phyloP scores from a whole-genome alignment of 1,140 invertebrate species.

The Drosophila bocqueti region DNA sequence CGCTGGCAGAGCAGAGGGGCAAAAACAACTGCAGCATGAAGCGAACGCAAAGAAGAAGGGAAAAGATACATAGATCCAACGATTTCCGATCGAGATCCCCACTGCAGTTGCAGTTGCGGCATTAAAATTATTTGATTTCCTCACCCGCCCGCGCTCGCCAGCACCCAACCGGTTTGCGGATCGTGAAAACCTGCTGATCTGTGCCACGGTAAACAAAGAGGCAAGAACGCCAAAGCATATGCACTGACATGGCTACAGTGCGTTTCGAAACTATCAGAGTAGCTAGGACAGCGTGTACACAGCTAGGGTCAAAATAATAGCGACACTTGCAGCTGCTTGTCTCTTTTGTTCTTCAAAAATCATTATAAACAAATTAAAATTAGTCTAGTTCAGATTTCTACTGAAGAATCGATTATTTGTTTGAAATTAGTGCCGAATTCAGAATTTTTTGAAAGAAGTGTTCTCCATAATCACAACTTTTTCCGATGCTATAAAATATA shows the following conservation, averaged over 20 bases:
- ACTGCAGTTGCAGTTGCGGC: slow-evolving; percentile 23
- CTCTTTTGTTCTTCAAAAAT: too few species aligned
- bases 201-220: slow-evolving; percentile 43
- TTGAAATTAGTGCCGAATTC: too few species aligned
- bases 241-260: slow-evolving; percentile 5
- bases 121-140: slow-evolving; percentile 40
- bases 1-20: slow-evolving; percentile 3
- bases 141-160: slow-evolving; percentile 1
- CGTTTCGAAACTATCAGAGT: slow-evolving; percentile 11
- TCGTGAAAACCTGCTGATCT: slow-evolving; percentile 42
- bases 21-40: slow-evolving; percentile 25
- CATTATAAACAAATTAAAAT: too few species aligned
- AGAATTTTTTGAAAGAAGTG: too few species aligned
- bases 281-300: neutral
- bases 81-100: slow-evolving; percentile 35
- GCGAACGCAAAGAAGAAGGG: neutral
- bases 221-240: slow-evolving; percentile 25
- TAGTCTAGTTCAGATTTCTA: too few species aligned
- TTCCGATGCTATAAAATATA: too few species aligned
- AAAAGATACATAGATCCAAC: slow-evolving; percentile 39
- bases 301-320: neutral
- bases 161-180: slow-evolving; percentile 35
- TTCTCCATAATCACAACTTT: too few species aligned
- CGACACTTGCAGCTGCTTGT: neutral
- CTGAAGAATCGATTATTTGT: too few species aligned